Percentiles rank a stretch among this genome's conserved stretches.
phyloP scores from a whole-genome alignment of 2,113 vertebrate species.

The Microcebus ravelobensis region DNA sequence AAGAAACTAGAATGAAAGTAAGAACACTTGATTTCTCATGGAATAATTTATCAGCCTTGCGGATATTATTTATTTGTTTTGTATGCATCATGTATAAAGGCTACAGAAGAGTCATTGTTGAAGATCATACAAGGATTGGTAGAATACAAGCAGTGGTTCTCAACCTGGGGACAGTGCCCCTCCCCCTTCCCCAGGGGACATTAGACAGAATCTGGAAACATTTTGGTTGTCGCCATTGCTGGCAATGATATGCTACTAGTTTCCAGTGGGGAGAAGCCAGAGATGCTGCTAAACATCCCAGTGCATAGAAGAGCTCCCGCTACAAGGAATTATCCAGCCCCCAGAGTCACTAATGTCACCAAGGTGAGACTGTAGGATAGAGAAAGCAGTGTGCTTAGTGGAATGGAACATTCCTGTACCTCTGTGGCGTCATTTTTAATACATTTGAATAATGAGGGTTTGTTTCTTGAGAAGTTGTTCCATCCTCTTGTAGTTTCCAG shows the following conservation, averaged over 20 bases:
- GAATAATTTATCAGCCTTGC: not conserved
- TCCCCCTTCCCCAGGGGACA: accelerated
- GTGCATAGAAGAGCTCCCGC: not conserved
- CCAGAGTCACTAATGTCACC: not conserved
- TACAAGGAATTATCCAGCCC: not conserved
- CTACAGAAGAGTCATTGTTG: not conserved
- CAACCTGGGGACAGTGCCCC: accelerated
- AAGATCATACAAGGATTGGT: not conserved
- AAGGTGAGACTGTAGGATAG: not conserved
- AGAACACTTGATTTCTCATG: not conserved
- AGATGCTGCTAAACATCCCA: not conserved
- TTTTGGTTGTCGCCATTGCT: not conserved
- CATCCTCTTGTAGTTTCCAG: not conserved
- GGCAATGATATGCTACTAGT: not conserved
- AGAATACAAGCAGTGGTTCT: not conserved
- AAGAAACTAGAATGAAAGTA: not conserved
- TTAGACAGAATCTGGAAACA: not conserved
- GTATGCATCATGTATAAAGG: not conserved
- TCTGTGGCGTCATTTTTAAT: not conserved
- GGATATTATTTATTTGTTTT: not conserved
- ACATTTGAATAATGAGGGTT: not conserved
- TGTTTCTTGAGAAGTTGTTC: not conserved
- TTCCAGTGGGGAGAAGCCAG: not conserved
- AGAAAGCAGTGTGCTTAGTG: not conserved
- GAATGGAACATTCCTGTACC: not conserved